Evolutionary conservation across 1,140 invertebrate genomes (phyloP).

Genomic region (Cherax destructor): DNA sequence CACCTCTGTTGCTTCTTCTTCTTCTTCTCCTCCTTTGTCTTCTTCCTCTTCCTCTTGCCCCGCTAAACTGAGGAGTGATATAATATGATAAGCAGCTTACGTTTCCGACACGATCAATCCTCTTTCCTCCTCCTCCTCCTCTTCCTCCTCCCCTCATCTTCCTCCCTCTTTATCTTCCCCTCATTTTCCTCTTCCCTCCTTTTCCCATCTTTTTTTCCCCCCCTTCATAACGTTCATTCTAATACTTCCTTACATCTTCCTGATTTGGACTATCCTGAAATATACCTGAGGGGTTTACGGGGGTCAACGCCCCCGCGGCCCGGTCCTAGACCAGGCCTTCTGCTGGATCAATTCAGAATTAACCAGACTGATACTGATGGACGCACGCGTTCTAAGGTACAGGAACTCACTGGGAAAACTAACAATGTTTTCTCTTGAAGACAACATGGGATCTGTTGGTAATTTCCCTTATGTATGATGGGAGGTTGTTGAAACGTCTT

Average conservation of each 20-base stretch:
- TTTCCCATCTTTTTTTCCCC: neutral
- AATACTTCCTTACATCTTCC: neutral
- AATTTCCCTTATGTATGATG: no score
- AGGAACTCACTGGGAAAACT: neutral
- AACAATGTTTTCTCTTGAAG: no score
- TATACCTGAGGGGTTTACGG: no score
- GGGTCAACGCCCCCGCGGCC: no score
- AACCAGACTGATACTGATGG: neutral
- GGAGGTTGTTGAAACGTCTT: no score
- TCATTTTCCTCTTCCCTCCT: neutral
- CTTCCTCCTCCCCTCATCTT: neutral
- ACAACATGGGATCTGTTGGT: no score
- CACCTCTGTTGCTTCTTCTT: neutral
- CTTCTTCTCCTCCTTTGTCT: neutral
- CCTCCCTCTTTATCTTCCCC: neutral
- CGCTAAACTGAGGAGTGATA: conserved; percentile 63
- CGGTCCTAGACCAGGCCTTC: neutral
- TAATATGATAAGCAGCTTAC: conserved; percentile 59
- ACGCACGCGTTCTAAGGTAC: neutral
- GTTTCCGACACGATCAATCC: conserved; percentile 46
- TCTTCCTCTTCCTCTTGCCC: neutral
- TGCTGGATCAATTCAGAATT: neutral
- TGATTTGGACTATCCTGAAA: neutral
- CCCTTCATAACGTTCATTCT: neutral
- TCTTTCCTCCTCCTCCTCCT: neutral